Evolutionary conservation across 2,888 invertebrate genomes (phyloP).

Genomic region (Leptopilina myrica): DNA sequence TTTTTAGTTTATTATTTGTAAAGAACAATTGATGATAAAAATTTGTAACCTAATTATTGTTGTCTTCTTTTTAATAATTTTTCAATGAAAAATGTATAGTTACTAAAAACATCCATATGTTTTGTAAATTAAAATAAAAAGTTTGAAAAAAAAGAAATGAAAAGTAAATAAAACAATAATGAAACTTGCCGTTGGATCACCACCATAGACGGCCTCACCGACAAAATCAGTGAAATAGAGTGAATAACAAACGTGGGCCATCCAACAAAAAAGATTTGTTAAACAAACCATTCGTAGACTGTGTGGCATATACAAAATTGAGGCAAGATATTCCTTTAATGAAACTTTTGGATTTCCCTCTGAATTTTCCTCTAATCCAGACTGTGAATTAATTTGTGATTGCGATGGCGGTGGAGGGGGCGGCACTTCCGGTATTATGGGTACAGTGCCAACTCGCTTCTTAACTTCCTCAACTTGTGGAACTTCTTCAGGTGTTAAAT

Average conservation of each 20-base stretch:
- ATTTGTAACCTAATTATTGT: too few species aligned
- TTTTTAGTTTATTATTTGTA: too few species aligned
- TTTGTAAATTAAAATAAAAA: background rate
- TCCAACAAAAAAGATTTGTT: conserved; percentile 98
- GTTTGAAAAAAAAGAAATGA: background rate
- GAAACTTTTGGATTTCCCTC: conserved; percentile 66
- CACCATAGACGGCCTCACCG: conserved; percentile 92
- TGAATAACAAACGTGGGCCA: conserved; percentile 98
- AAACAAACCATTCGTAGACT: conserved; percentile 91
- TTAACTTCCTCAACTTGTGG: conserved; percentile 59
- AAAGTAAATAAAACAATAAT: conserved; percentile 2
- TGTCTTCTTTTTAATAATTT: too few species aligned
- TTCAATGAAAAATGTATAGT: too few species aligned
- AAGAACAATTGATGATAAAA: too few species aligned
- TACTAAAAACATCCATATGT: too few species aligned
- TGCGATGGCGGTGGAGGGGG: background rate
- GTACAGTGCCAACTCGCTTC: conserved; percentile 64
- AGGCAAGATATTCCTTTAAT: conserved; percentile 84
- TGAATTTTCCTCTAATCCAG: background rate
- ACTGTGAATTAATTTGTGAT: conserved; percentile 38
- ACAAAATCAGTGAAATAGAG: conserved; percentile 98
- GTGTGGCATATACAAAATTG: conserved; percentile 94
- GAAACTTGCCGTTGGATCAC: conserved; percentile 86
- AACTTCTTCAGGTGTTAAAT: conserved; percentile 64
- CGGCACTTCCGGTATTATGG: conserved; percentile 64